Conservation (phyloP, 2,113 vertebrate genomes). For the Charina bottae region DNA sequence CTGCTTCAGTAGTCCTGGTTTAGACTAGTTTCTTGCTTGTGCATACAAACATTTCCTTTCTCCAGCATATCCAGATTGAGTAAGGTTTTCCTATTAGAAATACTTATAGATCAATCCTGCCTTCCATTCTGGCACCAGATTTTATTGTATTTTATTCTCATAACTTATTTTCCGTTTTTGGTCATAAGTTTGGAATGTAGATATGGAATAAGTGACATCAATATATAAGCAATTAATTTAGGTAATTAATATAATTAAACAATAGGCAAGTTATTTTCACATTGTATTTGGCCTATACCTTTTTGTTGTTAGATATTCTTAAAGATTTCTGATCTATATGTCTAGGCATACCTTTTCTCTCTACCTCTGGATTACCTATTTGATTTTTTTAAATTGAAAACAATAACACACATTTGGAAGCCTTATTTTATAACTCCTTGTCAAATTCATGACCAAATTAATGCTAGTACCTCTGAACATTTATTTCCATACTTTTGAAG, state of each 20-base stretch:
- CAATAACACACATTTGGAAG: background rate
- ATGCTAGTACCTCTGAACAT: background rate
- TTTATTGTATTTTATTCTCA: background rate
- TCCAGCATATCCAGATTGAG: slow-evolving; percentile 39
- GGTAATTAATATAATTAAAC: slow-evolving; percentile 49
- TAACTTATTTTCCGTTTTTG: slow-evolving; percentile 32
- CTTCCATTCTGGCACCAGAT: background rate
- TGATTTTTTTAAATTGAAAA: background rate
- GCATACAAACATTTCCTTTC: too few relatives aligned
- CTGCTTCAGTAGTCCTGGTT: background rate
- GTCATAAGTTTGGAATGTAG: background rate
- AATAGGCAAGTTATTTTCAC: slow-evolving; percentile 46
- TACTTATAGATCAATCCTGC: slow-evolving; percentile 1
- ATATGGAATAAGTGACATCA: rapidly evolving
- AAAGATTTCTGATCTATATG: background rate
- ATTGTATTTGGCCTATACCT: too few relatives aligned
- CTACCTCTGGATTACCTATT: background rate
- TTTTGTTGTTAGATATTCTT: too few relatives aligned
- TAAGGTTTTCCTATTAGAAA: slow-evolving; percentile 36
- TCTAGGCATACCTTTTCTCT: background rate
- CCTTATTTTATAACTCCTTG: background rate
- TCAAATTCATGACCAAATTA: background rate
- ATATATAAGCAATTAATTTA: slow-evolving; percentile 46
- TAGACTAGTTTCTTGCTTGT: background rate
- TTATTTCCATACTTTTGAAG: background rate